Percentiles rank a stretch among this genome's conserved stretches.
phyloP scores from a whole-genome alignment of 2,888 invertebrate species.

The Leptopilina myrica region DNA sequence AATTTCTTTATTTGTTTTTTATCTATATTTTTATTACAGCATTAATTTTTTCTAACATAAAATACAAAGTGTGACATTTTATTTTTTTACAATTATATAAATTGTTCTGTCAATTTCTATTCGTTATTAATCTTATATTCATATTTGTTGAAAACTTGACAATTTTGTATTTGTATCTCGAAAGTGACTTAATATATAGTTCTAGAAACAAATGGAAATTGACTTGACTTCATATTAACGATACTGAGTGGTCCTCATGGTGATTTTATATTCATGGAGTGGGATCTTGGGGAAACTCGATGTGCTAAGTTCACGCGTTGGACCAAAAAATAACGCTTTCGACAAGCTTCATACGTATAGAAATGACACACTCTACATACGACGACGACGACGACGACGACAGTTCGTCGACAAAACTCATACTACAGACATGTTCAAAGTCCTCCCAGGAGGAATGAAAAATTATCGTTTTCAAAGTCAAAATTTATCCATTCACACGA shows the following conservation, averaged over 20 bases:
- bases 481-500: slow-evolving; percentile 13
- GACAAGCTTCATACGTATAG: slow-evolving; percentile 14
- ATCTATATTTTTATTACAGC: too few species aligned
- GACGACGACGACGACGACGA: slow-evolving; percentile 10
- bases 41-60: too few species aligned
- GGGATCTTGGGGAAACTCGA: slow-evolving; percentile 61
- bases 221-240: slow-evolving; percentile 63
- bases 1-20: too few species aligned
- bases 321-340: slow-evolving; percentile 58
- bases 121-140: background rate
- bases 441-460: slow-evolving; percentile 50
- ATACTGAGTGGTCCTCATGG: slow-evolving; percentile 52
- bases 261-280: slow-evolving; percentile 70
- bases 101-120: background rate
- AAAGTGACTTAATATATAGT: background rate
- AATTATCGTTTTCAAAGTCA: slow-evolving; percentile 47
- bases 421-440: background rate
- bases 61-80: too few species aligned
- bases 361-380: background rate
- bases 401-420: background rate
- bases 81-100: too few species aligned
- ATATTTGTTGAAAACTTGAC: slow-evolving; percentile 12
- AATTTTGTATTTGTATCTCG: slow-evolving; percentile 24
- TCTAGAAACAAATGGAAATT: slow-evolving; percentile 56
- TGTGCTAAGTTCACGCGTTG: slow-evolving; percentile 53